Conservation (phyloP, 2,888 invertebrate species). For the Apotomis betuletana region DNA sequence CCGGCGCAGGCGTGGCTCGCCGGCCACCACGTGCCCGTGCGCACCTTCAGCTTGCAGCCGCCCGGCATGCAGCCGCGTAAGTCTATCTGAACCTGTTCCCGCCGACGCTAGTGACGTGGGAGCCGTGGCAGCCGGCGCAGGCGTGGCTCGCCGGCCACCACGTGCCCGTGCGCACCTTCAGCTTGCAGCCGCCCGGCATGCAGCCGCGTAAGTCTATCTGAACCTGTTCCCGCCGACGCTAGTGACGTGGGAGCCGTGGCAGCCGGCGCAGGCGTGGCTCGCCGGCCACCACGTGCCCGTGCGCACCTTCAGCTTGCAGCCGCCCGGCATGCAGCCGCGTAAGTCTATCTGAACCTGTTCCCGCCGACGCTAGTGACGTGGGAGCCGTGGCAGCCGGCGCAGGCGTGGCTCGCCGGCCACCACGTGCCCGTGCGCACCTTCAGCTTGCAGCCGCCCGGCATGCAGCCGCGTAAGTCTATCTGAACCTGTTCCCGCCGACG, state of each 20-base stretch:
- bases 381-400: conserved; percentile 88
- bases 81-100: conserved; percentile 98
- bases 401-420: conserved; percentile 90
- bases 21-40: conserved; percentile 84
- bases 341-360: too few species aligned
- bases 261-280: conserved; percentile 92
- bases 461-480: conserved; percentile 93
- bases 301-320: conserved; percentile 88
- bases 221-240: conserved; percentile 96
- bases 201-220: too few species aligned
- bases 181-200: conserved; percentile 95
- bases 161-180: conserved; percentile 85
- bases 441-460: conserved; percentile 93
- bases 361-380: conserved; percentile 95
- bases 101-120: conserved; percentile 94
- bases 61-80: conserved; percentile 94
- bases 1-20: conserved; percentile 91
- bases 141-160: conserved; percentile 91
- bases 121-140: conserved; percentile 86
- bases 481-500: conserved; percentile 97
- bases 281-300: conserved; percentile 85
- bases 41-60: conserved; percentile 90
- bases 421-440: conserved; percentile 85
- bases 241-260: conserved; percentile 92
- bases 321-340: conserved; percentile 94